Evolutionary conservation across 2,113 vertebrate species (phyloP).

Genomic region (Helogale parvula): DNA sequence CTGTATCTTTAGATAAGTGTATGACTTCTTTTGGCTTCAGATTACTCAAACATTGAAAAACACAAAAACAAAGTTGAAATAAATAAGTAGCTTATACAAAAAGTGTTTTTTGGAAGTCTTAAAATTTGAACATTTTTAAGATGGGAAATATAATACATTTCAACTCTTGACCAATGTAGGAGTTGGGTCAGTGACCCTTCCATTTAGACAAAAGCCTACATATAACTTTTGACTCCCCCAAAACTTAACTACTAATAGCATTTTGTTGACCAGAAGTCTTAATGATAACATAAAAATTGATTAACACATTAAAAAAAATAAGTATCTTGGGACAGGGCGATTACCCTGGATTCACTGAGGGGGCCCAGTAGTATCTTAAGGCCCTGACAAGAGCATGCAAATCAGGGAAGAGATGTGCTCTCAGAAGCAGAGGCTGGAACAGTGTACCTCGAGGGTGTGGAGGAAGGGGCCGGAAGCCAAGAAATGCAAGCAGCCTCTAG

Average conservation of each 20-base stretch:
- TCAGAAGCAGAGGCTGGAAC: background rate
- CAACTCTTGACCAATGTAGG: background rate
- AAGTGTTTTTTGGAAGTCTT: background rate
- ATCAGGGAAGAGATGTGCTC: background rate
- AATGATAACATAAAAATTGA: background rate
- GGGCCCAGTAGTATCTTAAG: background rate
- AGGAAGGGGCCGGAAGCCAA: background rate
- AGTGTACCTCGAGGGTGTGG: accelerated
- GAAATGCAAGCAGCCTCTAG: background rate
- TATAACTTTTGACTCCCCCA: background rate
- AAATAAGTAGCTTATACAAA: background rate
- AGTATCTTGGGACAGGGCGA: background rate
- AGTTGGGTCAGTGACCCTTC: background rate
- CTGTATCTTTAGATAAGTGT: background rate
- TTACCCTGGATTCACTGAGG: background rate
- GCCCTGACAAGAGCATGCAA: background rate
- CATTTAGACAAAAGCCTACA: background rate
- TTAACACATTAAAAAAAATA: background rate
- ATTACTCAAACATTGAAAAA: background rate
- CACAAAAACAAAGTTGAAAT: background rate
- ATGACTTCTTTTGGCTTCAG: background rate
- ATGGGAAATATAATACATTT: background rate
- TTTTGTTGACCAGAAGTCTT: background rate
- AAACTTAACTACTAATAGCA: background rate
- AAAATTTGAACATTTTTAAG: background rate